These are phyloP conservation scores for Alviniconcha marisindica DNA, from an alignment of 1,140 invertebrate species.

Conservation along the genomic window DNA sequence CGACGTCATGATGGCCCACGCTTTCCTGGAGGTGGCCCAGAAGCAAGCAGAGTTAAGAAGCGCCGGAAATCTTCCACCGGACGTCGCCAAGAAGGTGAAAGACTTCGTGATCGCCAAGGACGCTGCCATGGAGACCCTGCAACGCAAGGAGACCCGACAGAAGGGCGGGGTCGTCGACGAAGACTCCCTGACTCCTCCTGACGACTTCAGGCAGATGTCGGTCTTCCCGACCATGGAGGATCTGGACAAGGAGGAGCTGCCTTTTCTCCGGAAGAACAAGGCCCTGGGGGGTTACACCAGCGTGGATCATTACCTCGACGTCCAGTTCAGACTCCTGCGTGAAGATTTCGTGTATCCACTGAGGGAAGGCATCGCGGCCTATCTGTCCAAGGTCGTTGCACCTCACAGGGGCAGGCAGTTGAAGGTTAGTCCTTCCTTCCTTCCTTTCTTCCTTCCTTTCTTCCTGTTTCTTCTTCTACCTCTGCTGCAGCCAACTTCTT, in stretches of 20 bases:
- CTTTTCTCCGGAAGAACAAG: slow-evolving; percentile 80
- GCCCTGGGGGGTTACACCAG: slow-evolving; percentile 80
- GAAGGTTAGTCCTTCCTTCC: too few species aligned
- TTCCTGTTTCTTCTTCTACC: too few species aligned
- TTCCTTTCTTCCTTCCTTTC: too few species aligned
- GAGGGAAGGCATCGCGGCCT: slow-evolving; percentile 70
- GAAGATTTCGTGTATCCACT: slow-evolving; percentile 81
- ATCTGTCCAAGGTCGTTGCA: slow-evolving; percentile 35
- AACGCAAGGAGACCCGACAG: background rate
- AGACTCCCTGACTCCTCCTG: slow-evolving; percentile 55
- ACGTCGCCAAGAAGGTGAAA: background rate
- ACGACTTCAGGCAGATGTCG: slow-evolving; percentile 69
- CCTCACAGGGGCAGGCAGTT: slow-evolving; percentile 28
- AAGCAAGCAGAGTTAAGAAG: background rate
- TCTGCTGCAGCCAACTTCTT: too few species aligned
- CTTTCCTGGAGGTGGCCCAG: slow-evolving; percentile 1
- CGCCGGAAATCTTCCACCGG: background rate
- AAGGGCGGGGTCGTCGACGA: background rate
- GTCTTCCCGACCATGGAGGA: slow-evolving; percentile 68
- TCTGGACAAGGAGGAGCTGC: slow-evolving; percentile 55
- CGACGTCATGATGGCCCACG: slow-evolving; percentile 1
- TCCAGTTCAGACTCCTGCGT: slow-evolving; percentile 85
- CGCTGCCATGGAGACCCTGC: background rate
- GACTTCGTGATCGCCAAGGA: slow-evolving; percentile 15
- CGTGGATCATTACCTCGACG: slow-evolving; percentile 85